phyloP scores from a whole-genome alignment of 2,113 vertebrate genomes.

The Furnarius figulus region DNA sequence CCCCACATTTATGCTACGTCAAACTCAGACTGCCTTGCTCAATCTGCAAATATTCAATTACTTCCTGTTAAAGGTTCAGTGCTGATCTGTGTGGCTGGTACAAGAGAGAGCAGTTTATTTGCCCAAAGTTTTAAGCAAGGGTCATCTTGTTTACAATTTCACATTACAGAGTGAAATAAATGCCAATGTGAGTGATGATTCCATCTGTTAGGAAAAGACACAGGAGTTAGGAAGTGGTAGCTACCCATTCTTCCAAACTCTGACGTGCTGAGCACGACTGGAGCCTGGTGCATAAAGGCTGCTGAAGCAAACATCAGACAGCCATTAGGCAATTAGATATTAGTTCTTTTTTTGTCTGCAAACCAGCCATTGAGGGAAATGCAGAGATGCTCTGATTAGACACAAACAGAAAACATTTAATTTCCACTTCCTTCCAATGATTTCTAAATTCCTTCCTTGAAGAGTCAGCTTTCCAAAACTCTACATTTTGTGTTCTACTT shows the following conservation, averaged over 20 bases:
- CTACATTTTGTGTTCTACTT: not conserved
- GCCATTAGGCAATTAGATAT: not conserved
- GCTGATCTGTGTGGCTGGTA: not conserved
- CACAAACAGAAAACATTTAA: not conserved
- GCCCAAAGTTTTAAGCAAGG: not conserved
- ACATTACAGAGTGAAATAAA: not conserved
- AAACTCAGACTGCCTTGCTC: not conserved
- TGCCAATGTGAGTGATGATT: not conserved
- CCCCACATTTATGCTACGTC: not conserved
- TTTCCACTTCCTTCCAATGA: slow-evolving; percentile 1
- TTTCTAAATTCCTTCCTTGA: slow-evolving; percentile 39
- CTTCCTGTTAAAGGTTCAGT: not conserved
- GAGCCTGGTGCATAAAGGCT: not conserved
- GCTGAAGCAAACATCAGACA: not conserved
- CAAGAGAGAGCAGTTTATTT: not conserved
- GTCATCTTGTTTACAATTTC: not conserved
- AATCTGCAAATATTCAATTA: not conserved
- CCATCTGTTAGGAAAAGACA: not conserved
- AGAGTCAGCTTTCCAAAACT: slow-evolving; percentile 27
- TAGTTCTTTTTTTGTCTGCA: not conserved
- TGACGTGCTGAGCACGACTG: not conserved
- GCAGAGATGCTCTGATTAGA: not conserved
- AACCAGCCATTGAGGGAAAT: not conserved
- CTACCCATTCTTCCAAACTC: not conserved
- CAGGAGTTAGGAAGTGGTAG: not conserved